These are phyloP conservation scores for Scortum barcoo DNA, from an alignment of 2,113 vertebrate species.

Conservation along the genomic window DNA sequence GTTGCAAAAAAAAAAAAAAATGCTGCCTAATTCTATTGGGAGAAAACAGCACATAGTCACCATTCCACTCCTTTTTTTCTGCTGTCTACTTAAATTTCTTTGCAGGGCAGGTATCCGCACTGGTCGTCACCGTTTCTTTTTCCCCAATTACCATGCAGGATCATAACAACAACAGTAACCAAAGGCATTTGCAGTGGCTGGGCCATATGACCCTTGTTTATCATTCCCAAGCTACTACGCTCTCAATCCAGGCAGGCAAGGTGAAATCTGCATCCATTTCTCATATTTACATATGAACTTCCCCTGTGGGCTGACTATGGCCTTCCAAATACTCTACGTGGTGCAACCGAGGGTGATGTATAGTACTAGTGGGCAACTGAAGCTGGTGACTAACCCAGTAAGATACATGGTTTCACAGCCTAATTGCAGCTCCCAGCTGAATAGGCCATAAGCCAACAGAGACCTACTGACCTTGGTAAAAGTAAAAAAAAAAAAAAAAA, in stretches of 20 bases:
- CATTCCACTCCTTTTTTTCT: not conserved
- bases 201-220: slow-evolving; percentile 58
- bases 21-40: slow-evolving; percentile 15
- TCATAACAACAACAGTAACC: slow-evolving; percentile 41
- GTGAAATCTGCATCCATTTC: slow-evolving; percentile 73
- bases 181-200: slow-evolving; percentile 32
- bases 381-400: slow-evolving; percentile 75
- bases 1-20: slow-evolving; percentile 31
- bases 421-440: slow-evolving; percentile 80
- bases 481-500: slow-evolving; percentile 32
- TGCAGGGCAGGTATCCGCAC: not conserved
- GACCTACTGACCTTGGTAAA: slow-evolving; percentile 78
- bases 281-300: slow-evolving; percentile 80
- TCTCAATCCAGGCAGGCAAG: slow-evolving; percentile 64
- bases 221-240: slow-evolving; percentile 45
- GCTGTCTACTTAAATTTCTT: not conserved
- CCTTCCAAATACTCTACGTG: slow-evolving; percentile 68
- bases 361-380: slow-evolving; percentile 63
- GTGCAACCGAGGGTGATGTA: slow-evolving; percentile 63
- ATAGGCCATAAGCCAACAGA: slow-evolving; percentile 69
- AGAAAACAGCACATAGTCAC: slow-evolving; percentile 2
- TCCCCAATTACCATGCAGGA: slow-evolving; percentile 51
- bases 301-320: slow-evolving; percentile 65
- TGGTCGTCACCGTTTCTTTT: slow-evolving; percentile 8
- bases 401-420: slow-evolving; percentile 66